phyloP scores from a whole-genome alignment of 2,113 vertebrate species.

The Brachionichthys hirsutus region DNA sequence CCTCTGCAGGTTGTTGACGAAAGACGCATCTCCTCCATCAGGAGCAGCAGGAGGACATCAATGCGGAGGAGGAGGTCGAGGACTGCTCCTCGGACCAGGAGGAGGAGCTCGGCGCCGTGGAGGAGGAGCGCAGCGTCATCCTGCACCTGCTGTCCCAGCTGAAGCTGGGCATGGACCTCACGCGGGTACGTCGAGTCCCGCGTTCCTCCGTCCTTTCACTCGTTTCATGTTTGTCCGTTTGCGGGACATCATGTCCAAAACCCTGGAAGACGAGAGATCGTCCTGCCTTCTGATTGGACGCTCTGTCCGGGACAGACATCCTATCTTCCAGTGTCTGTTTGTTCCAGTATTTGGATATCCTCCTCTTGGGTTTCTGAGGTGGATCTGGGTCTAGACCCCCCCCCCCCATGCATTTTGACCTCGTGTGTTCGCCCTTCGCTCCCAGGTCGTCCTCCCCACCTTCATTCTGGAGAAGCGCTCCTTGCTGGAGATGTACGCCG shows the following conservation, averaged over 20 bases:
- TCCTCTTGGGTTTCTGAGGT: conserved; percentile 55
- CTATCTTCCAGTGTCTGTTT: conserved; percentile 41
- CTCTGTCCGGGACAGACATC: conserved; percentile 11
- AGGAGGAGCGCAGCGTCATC: conserved; percentile 96
- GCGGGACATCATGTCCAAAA: no score
- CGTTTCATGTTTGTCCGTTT: no score
- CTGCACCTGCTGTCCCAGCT: conserved; percentile 97
- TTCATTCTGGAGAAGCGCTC: conserved; percentile 98
- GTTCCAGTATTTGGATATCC: conserved; percentile 49
- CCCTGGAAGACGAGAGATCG: not conserved
- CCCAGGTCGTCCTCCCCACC: conserved; percentile 96
- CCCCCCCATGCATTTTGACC: not conserved
- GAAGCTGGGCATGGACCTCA: conserved; percentile 98
- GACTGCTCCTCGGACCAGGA: conserved; percentile 85
- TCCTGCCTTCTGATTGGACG: conserved; percentile 17
- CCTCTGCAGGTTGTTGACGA: no score
- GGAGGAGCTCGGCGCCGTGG: conserved; percentile 90
- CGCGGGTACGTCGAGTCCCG: conserved; percentile 84
- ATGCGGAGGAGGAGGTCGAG: conserved; percentile 87
- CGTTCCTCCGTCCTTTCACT: no score
- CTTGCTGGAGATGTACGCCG: conserved; percentile 96
- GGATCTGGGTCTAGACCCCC: conserved; percentile 5
- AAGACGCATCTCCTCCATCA: conserved; percentile 43
- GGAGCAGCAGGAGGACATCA: conserved; percentile 90
- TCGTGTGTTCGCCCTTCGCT: not conserved